Conservation (phyloP, 2,888 invertebrate species). For the Glaucopsyche alexis region DNA sequence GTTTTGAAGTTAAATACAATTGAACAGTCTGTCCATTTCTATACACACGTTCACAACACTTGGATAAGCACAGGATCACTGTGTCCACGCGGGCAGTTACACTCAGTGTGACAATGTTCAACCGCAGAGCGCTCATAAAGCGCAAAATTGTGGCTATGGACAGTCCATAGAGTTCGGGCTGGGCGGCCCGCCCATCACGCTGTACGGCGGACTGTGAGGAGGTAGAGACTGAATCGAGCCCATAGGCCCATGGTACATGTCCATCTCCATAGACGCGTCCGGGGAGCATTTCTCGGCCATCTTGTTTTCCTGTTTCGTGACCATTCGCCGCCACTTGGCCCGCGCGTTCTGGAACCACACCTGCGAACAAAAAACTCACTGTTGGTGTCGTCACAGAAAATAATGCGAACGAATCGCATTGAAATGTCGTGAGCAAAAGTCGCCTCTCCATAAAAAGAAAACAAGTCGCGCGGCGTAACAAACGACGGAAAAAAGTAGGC, state of each 20-base stretch:
- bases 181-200: constrained; percentile 82
- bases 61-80: constrained; percentile 31
- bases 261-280: constrained; percentile 82
- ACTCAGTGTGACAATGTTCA: constrained; percentile 45
- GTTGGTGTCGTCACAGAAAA: constrained; percentile 51
- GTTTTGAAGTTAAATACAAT: constrained; percentile 2
- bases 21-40: neutral
- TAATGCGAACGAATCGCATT: constrained; percentile 46
- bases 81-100: constrained; percentile 34
- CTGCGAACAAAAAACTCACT: constrained; percentile 80
- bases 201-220: constrained; percentile 85
- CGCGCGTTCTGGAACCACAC: constrained; percentile 98
- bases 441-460: constrained; percentile 50
- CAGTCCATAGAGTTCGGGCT: constrained; percentile 88
- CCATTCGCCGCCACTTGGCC: constrained; percentile 95
- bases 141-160: constrained; percentile 80
- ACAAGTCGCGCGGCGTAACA: constrained; percentile 49
- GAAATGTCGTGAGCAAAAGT: constrained; percentile 53
- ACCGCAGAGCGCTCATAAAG: constrained; percentile 61
- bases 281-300: constrained; percentile 85
- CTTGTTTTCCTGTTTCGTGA: constrained; percentile 89
- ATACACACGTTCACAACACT: constrained; percentile 20
- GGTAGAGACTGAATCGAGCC: constrained; percentile 83
- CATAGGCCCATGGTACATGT: constrained; percentile 83
- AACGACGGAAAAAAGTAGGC: constrained; percentile 40